These are phyloP conservation scores for Oedothorax gibbosus DNA, from an alignment of 1,140 invertebrate species.

Conservation along the genomic window DNA sequence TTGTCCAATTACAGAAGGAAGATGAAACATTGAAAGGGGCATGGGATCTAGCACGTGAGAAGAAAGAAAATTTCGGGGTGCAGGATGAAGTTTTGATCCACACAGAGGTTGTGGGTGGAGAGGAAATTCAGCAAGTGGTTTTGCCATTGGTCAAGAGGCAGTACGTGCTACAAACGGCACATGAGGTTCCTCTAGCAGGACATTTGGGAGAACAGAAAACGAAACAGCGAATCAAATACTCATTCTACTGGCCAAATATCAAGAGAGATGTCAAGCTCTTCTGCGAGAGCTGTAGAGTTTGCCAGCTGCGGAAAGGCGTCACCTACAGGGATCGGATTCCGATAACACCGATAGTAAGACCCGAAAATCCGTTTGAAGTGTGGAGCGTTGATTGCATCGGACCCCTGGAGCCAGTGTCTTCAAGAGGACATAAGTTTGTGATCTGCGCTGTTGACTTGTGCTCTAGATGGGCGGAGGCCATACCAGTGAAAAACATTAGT, in stretches of 20 bases:
- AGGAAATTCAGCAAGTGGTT: neutral
- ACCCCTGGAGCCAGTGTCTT: neutral
- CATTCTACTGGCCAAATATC: neutral
- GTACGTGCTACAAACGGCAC: neutral
- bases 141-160: no score
- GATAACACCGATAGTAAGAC: neutral
- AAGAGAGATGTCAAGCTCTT: neutral
- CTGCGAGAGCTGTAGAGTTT: neutral
- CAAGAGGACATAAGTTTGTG: neutral
- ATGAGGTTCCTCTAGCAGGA: neutral
- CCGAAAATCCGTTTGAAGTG: neutral
- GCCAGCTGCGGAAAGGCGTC: neutral
- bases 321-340: neutral
- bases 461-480: constrained; percentile 4
- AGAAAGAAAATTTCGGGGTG: neutral
- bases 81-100: neutral
- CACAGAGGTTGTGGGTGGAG: neutral
- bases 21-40: no score
- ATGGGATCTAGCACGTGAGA: no score
- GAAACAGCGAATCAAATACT: neutral
- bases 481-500: constrained; percentile 3
- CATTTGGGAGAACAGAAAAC: neutral
- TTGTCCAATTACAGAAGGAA: neutral
- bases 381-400: neutral
- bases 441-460: constrained; percentile 6